phyloP scores from a whole-genome alignment of 2,888 invertebrate species.

The Zaprionus bogoriensis region DNA sequence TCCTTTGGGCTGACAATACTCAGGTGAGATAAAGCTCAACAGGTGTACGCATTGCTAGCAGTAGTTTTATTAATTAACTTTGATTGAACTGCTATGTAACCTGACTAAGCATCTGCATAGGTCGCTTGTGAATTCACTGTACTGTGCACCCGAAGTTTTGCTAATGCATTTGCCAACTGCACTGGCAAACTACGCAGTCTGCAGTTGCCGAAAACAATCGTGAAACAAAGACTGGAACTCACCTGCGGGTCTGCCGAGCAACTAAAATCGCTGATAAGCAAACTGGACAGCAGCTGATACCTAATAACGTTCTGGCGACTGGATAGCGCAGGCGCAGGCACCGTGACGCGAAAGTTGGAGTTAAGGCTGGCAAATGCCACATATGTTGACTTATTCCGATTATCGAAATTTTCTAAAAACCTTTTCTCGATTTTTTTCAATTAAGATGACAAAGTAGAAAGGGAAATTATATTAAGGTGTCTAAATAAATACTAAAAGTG shows the following conservation, averaged over 20 bases:
- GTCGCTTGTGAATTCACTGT: too few relatives aligned
- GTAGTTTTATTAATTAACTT: background rate
- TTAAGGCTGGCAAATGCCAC: background rate
- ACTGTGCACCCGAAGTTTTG: background rate
- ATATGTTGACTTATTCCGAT: background rate
- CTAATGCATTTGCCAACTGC: slow-evolving; percentile 28
- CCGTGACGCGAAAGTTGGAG: slow-evolving; percentile 22
- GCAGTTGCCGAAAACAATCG: background rate
- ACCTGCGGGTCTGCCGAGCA: slow-evolving; percentile 10
- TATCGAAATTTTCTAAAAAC: background rate
- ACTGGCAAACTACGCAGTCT: slow-evolving; percentile 36
- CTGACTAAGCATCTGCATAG: background rate
- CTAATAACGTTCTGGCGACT: slow-evolving; percentile 3
- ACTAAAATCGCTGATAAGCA: slow-evolving; percentile 23
- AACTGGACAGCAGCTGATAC: slow-evolving; percentile 44
- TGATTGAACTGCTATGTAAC: background rate
- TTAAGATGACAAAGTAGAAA: too few relatives aligned
- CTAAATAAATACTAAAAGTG: too few relatives aligned
- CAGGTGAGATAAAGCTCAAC: slow-evolving; percentile 25
- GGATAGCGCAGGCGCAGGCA: slow-evolving; percentile 45
- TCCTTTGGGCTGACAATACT: background rate
- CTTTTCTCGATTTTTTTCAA: too few relatives aligned
- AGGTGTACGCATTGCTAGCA: slow-evolving; percentile 21
- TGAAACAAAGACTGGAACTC: background rate
- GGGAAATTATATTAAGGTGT: too few relatives aligned